Evolutionary conservation across 2,113 vertebrate genomes (phyloP).

Genomic region (Laticauda colubrina): DNA sequence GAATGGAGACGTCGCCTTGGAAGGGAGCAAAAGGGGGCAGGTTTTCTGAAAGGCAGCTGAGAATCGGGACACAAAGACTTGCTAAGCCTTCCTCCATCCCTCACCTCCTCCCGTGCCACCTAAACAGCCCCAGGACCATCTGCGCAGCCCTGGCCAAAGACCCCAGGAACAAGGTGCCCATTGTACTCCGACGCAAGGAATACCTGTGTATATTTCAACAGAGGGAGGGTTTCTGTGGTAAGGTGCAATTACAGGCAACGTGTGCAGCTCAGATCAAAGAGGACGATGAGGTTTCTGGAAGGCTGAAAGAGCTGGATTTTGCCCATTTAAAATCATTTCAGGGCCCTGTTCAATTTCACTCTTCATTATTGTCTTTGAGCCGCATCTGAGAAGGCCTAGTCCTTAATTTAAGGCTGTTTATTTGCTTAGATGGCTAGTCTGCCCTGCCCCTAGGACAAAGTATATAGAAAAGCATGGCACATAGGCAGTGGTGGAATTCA

Average conservation of each 20-base stretch:
- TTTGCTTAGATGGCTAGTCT: neutral
- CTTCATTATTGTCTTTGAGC: conserved; percentile 10
- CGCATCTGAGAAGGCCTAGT: conserved; percentile 20
- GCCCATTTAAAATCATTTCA: neutral
- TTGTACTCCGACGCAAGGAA: conserved; percentile 35
- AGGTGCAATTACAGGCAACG: conserved; percentile 36
- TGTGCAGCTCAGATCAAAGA: neutral
- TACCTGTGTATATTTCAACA: conserved; percentile 44
- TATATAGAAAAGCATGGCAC: neutral
- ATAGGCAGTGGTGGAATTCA: too few species aligned
- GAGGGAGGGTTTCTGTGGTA: conserved; percentile 28
- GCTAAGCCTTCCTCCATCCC: neutral
- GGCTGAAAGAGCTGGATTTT: neutral
- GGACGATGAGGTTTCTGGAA: neutral
- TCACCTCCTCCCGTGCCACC: neutral
- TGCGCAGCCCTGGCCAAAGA: neutral
- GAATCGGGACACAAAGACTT: conserved; percentile 15
- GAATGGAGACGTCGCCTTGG: neutral
- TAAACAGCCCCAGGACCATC: conserved; percentile 20
- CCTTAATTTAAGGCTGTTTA: neutral
- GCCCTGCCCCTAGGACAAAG: neutral
- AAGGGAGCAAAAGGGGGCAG: conserved; percentile 17
- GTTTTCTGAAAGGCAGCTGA: neutral
- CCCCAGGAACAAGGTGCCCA: conserved; percentile 23
- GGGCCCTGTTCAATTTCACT: conserved; percentile 6